Conservation (phyloP, 1,140 invertebrate species). For the Asobara japonica region DNA sequence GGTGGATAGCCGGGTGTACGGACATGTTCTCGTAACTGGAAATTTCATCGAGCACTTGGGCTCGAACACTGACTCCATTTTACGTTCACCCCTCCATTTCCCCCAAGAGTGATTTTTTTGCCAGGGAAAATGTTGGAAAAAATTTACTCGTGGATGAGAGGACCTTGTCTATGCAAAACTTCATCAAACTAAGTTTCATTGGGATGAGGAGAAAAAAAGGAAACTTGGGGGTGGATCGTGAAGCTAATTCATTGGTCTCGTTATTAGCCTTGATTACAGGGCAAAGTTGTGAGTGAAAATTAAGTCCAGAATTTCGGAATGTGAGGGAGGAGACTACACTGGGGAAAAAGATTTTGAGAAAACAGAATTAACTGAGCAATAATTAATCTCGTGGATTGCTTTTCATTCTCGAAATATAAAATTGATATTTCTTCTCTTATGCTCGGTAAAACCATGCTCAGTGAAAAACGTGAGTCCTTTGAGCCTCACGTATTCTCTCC, state of each 20-base stretch:
- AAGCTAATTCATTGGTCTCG: background rate
- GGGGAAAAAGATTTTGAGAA: too few species aligned
- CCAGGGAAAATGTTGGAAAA: background rate
- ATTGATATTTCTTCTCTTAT: too few species aligned
- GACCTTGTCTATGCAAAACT: background rate
- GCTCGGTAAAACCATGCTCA: too few species aligned
- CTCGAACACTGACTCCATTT: background rate
- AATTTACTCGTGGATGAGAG: background rate
- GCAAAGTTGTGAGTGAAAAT: background rate
- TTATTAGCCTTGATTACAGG: background rate
- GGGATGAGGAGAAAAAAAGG: background rate
- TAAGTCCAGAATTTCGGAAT: background rate
- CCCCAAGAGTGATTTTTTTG: background rate
- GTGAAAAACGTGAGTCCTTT: too few species aligned
- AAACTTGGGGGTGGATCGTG: background rate
- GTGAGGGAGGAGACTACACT: too few species aligned
- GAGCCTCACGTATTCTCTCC: background rate
- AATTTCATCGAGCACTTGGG: constrained; percentile 5
- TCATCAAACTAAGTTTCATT: background rate
- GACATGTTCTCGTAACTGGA: background rate
- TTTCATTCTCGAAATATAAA: too few species aligned
- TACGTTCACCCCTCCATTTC: background rate
- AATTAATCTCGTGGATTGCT: too few species aligned
- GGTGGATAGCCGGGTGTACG: background rate
- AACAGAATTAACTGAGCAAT: too few species aligned